Percentiles rank a stretch among this genome's conserved stretches.
Evolutionary conservation across 1,140 invertebrate genomes (phyloP).

Genomic region (Drosophila kepulauana): DNA sequence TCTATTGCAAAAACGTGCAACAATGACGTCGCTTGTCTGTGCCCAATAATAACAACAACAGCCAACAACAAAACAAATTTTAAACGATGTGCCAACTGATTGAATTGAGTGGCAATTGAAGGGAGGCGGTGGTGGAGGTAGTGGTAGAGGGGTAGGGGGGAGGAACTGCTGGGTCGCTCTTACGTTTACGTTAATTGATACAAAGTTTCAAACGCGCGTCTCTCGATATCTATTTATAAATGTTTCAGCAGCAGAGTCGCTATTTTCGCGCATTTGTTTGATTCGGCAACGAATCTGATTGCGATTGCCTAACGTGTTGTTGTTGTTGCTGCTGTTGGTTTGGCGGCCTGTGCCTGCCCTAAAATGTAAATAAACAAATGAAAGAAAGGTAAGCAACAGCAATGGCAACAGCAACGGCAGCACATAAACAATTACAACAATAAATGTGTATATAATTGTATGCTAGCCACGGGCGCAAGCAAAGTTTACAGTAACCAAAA

Average conservation of each 20-base stretch:
- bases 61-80: constrained; percentile 8
- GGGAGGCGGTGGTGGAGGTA: background rate
- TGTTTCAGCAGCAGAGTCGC: constrained; percentile 54
- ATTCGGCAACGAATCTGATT: constrained; percentile 61
- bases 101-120: constrained; percentile 47
- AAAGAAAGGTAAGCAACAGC: constrained; percentile 52
- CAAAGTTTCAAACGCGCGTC: constrained; percentile 73
- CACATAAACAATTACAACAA: constrained; percentile 74
- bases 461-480: constrained; percentile 53
- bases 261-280: constrained; percentile 78
- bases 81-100: constrained; percentile 72
- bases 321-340: constrained; percentile 47
- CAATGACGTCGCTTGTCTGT: constrained; percentile 65
- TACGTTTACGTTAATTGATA: constrained; percentile 75
- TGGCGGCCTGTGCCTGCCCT: constrained; percentile 63
- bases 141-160: background rate
- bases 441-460: constrained; percentile 73
- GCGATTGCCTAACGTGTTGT: constrained; percentile 67
- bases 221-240: constrained; percentile 68
- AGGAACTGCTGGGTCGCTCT: constrained; percentile 28
- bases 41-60: constrained; percentile 50
- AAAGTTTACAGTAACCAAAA: constrained; percentile 69
- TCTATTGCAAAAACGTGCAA: constrained; percentile 81
- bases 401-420: constrained; percentile 27
- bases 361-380: constrained; percentile 81